Evolutionary conservation across 1,140 invertebrate species (phyloP).

Genomic region (Drosophila parvula): DNA sequence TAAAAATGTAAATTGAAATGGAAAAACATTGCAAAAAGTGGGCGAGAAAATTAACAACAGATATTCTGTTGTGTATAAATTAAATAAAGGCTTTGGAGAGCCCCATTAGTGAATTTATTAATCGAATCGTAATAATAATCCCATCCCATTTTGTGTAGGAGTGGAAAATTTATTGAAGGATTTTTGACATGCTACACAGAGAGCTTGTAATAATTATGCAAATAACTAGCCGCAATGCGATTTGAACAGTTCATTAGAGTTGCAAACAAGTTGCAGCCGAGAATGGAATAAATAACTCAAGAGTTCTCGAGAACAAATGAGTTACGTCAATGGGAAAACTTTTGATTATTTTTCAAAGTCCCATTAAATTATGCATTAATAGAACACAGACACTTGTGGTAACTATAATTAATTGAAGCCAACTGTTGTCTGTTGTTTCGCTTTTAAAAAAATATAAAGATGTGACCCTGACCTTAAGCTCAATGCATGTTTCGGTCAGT

Average conservation of each 20-base stretch:
- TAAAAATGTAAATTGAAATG: constrained; percentile 29
- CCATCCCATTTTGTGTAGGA: constrained; percentile 10
- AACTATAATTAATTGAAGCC: constrained; percentile 2
- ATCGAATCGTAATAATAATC: constrained; percentile 19
- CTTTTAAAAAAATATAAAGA: background rate
- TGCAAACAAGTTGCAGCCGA: constrained; percentile 41
- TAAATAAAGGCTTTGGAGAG: constrained; percentile 11
- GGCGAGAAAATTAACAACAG: constrained; percentile 15
- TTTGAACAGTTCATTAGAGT: constrained; percentile 49
- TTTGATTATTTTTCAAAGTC: constrained; percentile 8
- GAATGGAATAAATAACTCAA: constrained; percentile 29
- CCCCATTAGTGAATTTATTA: constrained; percentile 38
- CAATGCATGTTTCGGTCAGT: constrained; percentile 28
- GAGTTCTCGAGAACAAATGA: background rate
- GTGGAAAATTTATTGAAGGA: constrained; percentile 56
- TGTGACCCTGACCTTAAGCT: constrained; percentile 29
- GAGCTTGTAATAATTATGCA: constrained; percentile 41
- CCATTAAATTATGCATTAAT: background rate
- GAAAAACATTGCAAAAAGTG: constrained; percentile 7
- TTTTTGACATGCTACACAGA: constrained; percentile 43
- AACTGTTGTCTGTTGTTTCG: background rate
- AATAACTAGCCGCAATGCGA: constrained; percentile 27
- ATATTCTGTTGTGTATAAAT: constrained; percentile 9
- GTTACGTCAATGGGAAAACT: background rate
- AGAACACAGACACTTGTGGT: background rate